A percentile compares a stretch with the other conserved stretches of the same genome.
Evolutionary conservation across 2,888 invertebrate genomes (phyloP).

Genomic region (Caenorhabditis becei): DNA sequence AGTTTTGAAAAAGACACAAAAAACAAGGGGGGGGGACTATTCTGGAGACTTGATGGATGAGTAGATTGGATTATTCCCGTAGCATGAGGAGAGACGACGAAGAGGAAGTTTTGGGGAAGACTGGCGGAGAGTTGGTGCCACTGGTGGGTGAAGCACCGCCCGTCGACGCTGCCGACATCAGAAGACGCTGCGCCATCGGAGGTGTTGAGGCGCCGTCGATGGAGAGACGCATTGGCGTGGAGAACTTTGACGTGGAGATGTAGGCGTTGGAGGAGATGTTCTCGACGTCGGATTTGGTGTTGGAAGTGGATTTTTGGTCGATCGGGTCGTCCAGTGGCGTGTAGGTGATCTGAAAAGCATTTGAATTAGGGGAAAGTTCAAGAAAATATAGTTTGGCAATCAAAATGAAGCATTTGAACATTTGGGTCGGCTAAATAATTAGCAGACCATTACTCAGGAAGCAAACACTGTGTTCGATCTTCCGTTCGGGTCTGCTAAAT

Average conservation of each 20-base stretch:
- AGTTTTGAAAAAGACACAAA: conserved; percentile 20
- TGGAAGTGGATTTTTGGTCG: conserved; percentile 37
- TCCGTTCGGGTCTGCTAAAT: no score
- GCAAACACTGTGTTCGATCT: background rate
- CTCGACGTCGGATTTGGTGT: conserved; percentile 55
- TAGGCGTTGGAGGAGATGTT: conserved; percentile 23
- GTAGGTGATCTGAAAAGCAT: conserved; percentile 56
- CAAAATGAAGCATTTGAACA: no score
- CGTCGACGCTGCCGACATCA: conserved; percentile 39
- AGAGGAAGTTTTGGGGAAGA: conserved; percentile 48
- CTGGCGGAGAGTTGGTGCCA: conserved; percentile 51
- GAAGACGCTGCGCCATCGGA: conserved; percentile 25
- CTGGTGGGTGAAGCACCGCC: conserved; percentile 47
- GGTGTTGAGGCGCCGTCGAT: conserved; percentile 42
- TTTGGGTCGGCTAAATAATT: background rate
- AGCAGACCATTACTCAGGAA: background rate
- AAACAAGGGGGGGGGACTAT: background rate
- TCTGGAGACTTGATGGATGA: background rate
- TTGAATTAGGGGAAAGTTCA: background rate
- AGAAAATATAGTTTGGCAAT: background rate
- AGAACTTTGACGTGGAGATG: conserved; percentile 32
- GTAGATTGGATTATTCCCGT: conserved; percentile 40
- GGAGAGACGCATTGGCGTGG: conserved; percentile 56
- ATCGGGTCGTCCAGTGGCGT: conserved; percentile 57
- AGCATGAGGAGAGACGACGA: conserved; percentile 55